Base-by-base conservation (phyloP, 2,113 vertebrate genomes). In the Sigmodon hispidus region DNA sequence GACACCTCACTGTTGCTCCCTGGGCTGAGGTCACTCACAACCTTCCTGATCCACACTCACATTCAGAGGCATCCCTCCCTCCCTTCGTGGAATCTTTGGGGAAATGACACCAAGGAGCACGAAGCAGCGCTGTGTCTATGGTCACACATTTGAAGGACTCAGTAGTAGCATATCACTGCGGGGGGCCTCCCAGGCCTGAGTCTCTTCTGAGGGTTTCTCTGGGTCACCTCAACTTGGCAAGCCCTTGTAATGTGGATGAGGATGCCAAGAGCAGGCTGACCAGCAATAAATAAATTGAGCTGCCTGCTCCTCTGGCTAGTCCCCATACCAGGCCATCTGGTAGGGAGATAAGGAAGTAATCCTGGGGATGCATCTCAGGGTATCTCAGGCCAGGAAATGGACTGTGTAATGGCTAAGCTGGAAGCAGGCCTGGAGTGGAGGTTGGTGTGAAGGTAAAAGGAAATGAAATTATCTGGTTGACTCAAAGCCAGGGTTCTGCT, bases 401-500 rank as follows among this genome's bases (percentile, higher is more conserved):
- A 52, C 87, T 73, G 50, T 36, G 17, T 85, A 80, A 85, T 40
- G 69, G 50, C 67, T 29, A 22, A 50, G 15, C 43, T 65, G n/a
- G 63, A 94, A 65, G 63, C 5, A 75, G 43, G 34, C 75, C 45
- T 83, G 31, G 31, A 29, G 57, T 40, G 17, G 22, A 79, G 50
- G 61, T 57, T 31, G 40, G 26, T 2, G 43, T 26, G 29, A 70
- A 79, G 90, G 34, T 8, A 40, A 92, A 83, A 89, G 40, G 43
- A 61, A 76, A 93, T 63, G 17, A 50, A 93, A 84, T 84, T 3
- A 87, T 4, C 29, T 29, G 11, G 48, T 55, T 79, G 34, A 89
- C 69, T 70, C 17, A 79, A 63, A 95, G 80, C 89, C 88, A 63
- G 96, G 21, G 63, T 45, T 90, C 48, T 31, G 55, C 88, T 89